Base-by-base conservation (phyloP, 1,140 invertebrate genomes). In the Meloidogyne exigua region DNA sequence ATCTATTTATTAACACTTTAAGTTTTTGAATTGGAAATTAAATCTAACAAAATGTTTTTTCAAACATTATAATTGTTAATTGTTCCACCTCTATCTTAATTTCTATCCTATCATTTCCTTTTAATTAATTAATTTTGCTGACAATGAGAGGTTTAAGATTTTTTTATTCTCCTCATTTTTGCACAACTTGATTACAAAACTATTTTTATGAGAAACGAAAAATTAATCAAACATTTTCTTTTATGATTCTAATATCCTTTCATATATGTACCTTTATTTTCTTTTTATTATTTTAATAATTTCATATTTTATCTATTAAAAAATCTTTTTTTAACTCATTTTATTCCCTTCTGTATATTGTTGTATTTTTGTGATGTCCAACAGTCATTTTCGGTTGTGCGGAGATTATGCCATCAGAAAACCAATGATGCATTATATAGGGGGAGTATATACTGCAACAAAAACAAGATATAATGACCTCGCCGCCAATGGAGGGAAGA, bases 221-320 rank as follows among this genome's bases (percentile, higher is more conserved):
- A 57, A n/a, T n/a, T n/a, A 57, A 57, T 57, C 49, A 57, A 57
- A 57, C 49, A 57, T 57, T 57, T 57, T 7, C 49, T 57, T 57
- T 57, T 7, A n/a, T 18, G n/a, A 57, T 7, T 32, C 28, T 7
- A 32, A n/a, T 7, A 32, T 32, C 7, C 7, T 32, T 32, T 32
- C 28, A 3, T 32, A n/a, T n/a, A n/a, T n/a, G n/a, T n/a, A 32
- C 28, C 10, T 39, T 10, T n/a, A 57, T n/a, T 5, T n/a, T 44
- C 2, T 7, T 44, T 5, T n/a, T 57, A 7, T 57, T 57, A n/a
- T n/a, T n/a, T n/a, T n/a, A n/a, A n/a, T n/a, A n/a, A n/a, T n/a
- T n/a, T n/a, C 4, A n/a, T n/a, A n/a, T n/a, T 57, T 7, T n/a
- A 57, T 57, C 49, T n/a, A n/a, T 57, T 57, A 57, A 57, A 57